phyloP scores from a whole-genome alignment of 2,888 invertebrate species.

The Nasonia oneida region DNA sequence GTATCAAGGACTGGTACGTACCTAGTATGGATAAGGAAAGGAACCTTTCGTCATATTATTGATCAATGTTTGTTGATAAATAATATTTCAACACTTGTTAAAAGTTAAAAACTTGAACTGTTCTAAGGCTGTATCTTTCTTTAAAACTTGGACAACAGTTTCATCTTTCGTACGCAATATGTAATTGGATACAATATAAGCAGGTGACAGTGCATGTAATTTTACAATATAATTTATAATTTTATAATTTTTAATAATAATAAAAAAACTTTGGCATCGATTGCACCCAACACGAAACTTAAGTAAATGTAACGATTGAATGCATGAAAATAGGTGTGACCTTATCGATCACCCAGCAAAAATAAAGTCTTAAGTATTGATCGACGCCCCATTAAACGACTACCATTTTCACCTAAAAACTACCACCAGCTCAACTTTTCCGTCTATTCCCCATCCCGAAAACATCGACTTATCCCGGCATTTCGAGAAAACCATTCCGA shows the following conservation, averaged over 20 bases:
- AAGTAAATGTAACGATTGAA: too few relatives aligned
- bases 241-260: too few relatives aligned
- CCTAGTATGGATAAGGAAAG: neutral
- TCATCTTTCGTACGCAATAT: too few relatives aligned
- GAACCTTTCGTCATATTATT: neutral
- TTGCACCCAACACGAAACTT: too few relatives aligned
- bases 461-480: conserved; percentile 13
- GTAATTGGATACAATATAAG: too few relatives aligned
- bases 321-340: too few relatives aligned
- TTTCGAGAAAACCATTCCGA: neutral
- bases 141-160: too few relatives aligned
- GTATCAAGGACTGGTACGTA: neutral
- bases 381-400: neutral
- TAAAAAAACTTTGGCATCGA: too few relatives aligned
- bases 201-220: too few relatives aligned
- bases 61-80: neutral
- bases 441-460: conserved; percentile 17
- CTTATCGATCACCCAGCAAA: neutral
- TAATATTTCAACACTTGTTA: neutral
- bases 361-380: neutral
- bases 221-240: too few relatives aligned
- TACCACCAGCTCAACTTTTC: neutral
- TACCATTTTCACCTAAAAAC: neutral
- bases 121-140: too few relatives aligned
- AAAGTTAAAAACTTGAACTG: too few relatives aligned